Base-by-base conservation (phyloP, 2,888 invertebrate genomes). In the Oscheius onirici region DNA sequence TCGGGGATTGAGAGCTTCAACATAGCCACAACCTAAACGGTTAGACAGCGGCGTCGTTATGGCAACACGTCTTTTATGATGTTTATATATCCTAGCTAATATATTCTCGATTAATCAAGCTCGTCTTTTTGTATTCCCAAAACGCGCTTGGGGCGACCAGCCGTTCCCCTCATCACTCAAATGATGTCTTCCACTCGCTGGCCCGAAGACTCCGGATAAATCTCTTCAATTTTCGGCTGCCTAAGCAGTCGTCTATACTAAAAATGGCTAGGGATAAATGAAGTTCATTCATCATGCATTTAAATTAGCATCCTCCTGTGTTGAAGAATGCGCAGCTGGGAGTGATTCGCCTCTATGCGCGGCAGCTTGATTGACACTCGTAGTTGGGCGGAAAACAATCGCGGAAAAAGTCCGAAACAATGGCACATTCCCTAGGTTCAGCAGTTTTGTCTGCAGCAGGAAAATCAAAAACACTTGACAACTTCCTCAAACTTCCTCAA, bases 341-440 rank as follows among this genome's bases (percentile, higher is more conserved):
- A 63, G 63, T 63, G 63, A 63, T 63, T 63, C 63, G 63, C 34
- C 49, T 63, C 63, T 15, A 6, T 49, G 63, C 28, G 63, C 63
- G 63, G 17, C 49, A 26, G 46, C 63, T 63, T 63, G 63, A 63
- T 63, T 63, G 63, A 63, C 63, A 63, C 63, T 63, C 63, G 63
- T 63, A 63, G 63, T 63, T 63, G 63, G 63, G 28, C 63, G 63
- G 49, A 63, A 63, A 63, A 63, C 63, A 63, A 63, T 63, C 63
- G 63, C 58, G 63, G 63, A 63, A 63, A 49, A 63, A 63, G 63
- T 63, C 63, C 63, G 46, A 63, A 63, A 63, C 63, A 63, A 63
- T 63, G 46, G 63, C 49, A 28, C 26, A 28, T 49, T 49, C 46
- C 34, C 8, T 46, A 63, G 26, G 63, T 44, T 58, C 40, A 58